A percentile compares a stretch with the other conserved stretches of the same genome.
phyloP scores from a whole-genome alignment of 2,888 invertebrate genomes.

The Piscicola geometra region DNA sequence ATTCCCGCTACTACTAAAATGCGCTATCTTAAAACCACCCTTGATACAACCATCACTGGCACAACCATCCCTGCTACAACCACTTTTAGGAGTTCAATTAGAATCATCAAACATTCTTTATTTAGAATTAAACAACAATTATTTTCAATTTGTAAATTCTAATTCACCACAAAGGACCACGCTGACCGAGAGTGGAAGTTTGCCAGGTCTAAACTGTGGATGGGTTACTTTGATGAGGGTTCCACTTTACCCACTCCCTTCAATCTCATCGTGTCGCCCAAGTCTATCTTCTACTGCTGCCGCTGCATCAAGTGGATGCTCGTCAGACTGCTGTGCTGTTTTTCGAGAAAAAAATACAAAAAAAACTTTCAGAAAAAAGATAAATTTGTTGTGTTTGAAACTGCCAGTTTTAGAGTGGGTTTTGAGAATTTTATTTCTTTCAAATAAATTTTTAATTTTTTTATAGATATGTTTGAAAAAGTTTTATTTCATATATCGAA shows the following conservation, averaged over 20 bases:
- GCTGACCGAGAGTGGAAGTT: constrained; percentile 63
- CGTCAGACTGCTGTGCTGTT: constrained; percentile 39
- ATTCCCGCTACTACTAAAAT: no score
- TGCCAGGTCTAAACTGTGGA: constrained; percentile 61
- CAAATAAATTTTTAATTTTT: neutral
- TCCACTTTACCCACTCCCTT: constrained; percentile 61
- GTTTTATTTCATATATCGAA: neutral
- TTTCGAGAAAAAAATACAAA: neutral
- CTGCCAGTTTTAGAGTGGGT: neutral
- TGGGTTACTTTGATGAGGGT: constrained; percentile 62
- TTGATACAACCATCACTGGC: no score
- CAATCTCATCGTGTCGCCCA: constrained; percentile 61
- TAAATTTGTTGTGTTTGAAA: neutral
- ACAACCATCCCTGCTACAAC: no score
- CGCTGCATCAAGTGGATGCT: constrained; percentile 44
- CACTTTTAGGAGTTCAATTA: no score
- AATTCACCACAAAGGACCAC: no score
- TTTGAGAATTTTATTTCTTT: no score
- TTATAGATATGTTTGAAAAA: neutral
- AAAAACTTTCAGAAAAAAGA: neutral
- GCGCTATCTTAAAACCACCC: no score
- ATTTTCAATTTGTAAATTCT: constrained; percentile 32
- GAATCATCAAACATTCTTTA: no score
- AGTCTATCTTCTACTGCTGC: constrained; percentile 51
- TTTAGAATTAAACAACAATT: constrained; percentile 4